Evolutionary conservation across 2,797 vertebrate genomes (phyloP).

Genomic region (Danio choprae): DNA sequence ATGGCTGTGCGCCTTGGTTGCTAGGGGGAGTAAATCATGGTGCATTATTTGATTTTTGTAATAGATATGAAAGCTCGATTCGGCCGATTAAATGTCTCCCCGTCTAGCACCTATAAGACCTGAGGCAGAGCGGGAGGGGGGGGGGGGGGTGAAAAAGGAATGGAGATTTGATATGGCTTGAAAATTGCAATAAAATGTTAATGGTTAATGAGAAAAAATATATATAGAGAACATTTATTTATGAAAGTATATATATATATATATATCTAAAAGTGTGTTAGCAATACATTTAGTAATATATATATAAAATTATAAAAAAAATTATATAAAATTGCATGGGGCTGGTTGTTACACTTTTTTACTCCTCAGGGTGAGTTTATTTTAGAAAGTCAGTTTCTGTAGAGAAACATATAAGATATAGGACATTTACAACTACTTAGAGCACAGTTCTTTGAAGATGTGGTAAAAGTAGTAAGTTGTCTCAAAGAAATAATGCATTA

Average conservation of each 20-base stretch:
- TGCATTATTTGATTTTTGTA: constrained; percentile 99
- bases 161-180: constrained; percentile 40
- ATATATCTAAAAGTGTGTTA: constrained; percentile 4
- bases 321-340: not conserved
- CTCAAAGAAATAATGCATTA: not conserved
- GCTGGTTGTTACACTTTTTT: not conserved
- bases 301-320: no score
- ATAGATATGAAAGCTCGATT: constrained; percentile 99
- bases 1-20: constrained; percentile 98
- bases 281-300: not conserved
- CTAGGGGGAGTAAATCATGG: constrained; percentile 99
- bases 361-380: not conserved
- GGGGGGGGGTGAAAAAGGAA: constrained; percentile 35
- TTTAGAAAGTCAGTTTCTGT: not conserved
- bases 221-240: not conserved
- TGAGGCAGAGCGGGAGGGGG: constrained; percentile 8
- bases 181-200: constrained; percentile 47
- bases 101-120: constrained; percentile 90
- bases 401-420: not conserved
- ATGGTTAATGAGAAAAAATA: constrained; percentile 36
- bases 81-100: constrained; percentile 99
- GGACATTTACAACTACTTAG: not conserved
- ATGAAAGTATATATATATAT: constrained; percentile 12
- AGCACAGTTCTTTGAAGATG: no score
- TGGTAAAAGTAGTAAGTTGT: not conserved